Conservation (phyloP, 2,888 invertebrate genomes). For the Euplagia quadripunctaria region DNA sequence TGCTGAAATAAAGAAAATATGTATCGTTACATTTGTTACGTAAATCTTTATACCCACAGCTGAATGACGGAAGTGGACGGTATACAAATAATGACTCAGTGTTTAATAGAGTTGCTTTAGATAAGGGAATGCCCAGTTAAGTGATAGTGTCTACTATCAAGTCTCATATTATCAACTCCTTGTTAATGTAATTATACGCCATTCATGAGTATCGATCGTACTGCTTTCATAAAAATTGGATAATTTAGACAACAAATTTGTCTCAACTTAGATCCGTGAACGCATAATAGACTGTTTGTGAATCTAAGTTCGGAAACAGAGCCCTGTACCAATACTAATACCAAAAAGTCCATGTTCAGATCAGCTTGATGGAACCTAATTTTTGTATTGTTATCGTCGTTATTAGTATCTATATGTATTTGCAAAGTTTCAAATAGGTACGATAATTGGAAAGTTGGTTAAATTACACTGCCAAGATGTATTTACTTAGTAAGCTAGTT, state of each 20-base stretch:
- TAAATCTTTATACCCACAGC: constrained; percentile 15
- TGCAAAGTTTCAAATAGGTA: no score
- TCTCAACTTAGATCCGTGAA: no score
- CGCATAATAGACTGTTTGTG: no score
- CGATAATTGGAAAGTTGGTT: no score
- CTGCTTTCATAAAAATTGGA: neutral
- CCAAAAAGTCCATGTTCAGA: no score
- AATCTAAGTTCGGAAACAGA: no score
- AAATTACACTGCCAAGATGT: no score
- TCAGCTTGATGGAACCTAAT: no score
- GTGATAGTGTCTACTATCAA: constrained; percentile 42
- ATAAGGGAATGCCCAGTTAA: constrained; percentile 53
- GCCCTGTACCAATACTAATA: no score
- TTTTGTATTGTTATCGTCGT: no score
- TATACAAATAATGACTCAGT: constrained; percentile 58
- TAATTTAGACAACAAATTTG: neutral
- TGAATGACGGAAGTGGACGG: constrained; percentile 33
- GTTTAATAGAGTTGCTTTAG: constrained; percentile 54
- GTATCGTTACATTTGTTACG: neutral
- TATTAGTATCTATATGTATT: no score
- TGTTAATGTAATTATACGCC: constrained; percentile 30
- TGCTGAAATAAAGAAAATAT: neutral
- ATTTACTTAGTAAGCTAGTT: no score
- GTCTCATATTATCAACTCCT: constrained; percentile 32
- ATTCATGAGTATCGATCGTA: constrained; percentile 16